A percentile compares a stretch with the other conserved stretches of the same genome.
Conservation (phyloP, 2,888 invertebrate genomes). For the Drosophila subquinaria region DNA sequence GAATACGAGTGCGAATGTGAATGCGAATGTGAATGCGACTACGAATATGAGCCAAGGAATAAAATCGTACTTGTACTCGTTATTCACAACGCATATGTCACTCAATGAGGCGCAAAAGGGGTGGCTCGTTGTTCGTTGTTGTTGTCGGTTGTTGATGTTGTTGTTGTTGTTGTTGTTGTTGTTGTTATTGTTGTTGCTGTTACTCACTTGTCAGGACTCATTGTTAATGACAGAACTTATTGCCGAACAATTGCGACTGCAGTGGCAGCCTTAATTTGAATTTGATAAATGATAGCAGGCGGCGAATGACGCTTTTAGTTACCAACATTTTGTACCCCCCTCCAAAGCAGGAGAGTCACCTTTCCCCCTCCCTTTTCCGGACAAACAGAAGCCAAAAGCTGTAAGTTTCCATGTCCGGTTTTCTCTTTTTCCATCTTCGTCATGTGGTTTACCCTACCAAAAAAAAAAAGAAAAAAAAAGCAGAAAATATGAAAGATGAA, state of each 20-base stretch:
- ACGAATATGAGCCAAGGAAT: slow-evolving; percentile 17
- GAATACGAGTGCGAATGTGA: slow-evolving; percentile 5
- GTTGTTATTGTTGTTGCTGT: slow-evolving; percentile 26
- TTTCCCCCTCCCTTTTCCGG: background rate
- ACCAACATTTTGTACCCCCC: background rate
- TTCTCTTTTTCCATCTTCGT: background rate
- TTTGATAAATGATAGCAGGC: slow-evolving; percentile 81
- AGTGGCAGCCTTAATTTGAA: slow-evolving; percentile 77
- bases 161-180: slow-evolving; percentile 29
- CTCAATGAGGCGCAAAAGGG: slow-evolving; percentile 73
- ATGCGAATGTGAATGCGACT: slow-evolving; percentile 11
- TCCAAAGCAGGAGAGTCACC: background rate
- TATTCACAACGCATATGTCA: slow-evolving; percentile 78
- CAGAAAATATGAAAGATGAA: slow-evolving; percentile 16
- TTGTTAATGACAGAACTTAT: slow-evolving; percentile 74
- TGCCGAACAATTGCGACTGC: slow-evolving; percentile 55
- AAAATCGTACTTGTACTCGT: slow-evolving; percentile 23
- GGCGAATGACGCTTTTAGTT: slow-evolving; percentile 14
- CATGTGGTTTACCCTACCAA: background rate
- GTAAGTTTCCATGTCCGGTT: slow-evolving; percentile 9
- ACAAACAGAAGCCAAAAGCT: background rate
- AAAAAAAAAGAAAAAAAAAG: background rate
- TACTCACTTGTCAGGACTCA: slow-evolving; percentile 72
- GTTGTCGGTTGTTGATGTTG: slow-evolving; percentile 12
- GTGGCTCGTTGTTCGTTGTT: slow-evolving; percentile 30